phyloP scores from a whole-genome alignment of 2,797 vertebrate genomes.

The Heliangelus exortis region DNA sequence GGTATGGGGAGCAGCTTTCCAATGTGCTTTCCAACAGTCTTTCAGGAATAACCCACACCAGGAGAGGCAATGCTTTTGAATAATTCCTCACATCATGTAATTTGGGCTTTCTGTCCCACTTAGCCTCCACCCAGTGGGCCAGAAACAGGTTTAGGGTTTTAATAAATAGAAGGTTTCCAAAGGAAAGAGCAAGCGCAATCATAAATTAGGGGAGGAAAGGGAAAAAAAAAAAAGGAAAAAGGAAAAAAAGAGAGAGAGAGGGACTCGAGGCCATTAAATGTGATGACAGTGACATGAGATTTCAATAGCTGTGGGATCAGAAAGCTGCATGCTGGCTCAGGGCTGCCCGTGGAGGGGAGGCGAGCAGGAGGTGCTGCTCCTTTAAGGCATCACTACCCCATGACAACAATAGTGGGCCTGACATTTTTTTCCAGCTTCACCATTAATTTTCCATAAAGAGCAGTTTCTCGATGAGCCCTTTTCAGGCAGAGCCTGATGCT shows the following conservation, averaged over 20 bases:
- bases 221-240: not conserved
- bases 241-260: not conserved
- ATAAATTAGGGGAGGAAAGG: not conserved
- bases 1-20: not conserved
- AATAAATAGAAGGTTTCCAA: constrained; percentile 16
- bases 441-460: constrained; percentile 85
- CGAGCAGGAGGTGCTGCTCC: constrained; percentile 48
- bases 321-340: not conserved
- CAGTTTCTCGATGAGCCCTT: constrained; percentile 75
- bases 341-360: not conserved
- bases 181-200: constrained; percentile 16
- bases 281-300: not conserved
- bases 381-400: constrained; percentile 62
- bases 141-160: not conserved
- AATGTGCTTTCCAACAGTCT: not conserved
- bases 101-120: not conserved
- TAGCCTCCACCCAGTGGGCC: not conserved
- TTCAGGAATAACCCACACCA: not conserved
- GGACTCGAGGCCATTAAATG: constrained; percentile 11
- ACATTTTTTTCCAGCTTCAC: constrained; percentile 73
- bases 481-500: constrained; percentile 81
- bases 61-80: not conserved
- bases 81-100: not conserved
- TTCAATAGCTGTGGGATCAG: constrained; percentile 16
- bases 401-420: constrained; percentile 71